A percentile compares a stretch with the other conserved stretches of the same genome.
These are phyloP conservation scores for Colletes latitarsis DNA, from an alignment of 1,140 invertebrate genomes.

Conservation along the genomic window DNA sequence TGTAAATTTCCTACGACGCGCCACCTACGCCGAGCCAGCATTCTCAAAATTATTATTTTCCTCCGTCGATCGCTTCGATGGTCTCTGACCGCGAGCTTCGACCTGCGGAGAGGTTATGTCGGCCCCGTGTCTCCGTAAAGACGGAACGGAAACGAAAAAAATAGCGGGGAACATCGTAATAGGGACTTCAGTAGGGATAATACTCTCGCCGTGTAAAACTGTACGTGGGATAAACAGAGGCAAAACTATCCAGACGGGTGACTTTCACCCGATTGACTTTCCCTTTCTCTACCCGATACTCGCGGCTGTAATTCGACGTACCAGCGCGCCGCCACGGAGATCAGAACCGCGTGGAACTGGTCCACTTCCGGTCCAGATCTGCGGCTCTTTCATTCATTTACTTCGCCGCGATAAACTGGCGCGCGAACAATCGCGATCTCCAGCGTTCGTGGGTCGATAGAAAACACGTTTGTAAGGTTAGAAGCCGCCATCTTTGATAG, in stretches of 20 bases:
- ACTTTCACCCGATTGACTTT: conserved; percentile 73
- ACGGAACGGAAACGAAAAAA: background rate
- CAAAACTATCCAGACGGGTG: conserved; percentile 58
- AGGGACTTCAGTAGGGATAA: background rate
- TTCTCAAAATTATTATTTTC: too few relatives aligned
- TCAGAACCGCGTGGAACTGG: background rate
- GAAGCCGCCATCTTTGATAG: too few relatives aligned
- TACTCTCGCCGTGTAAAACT: conserved; percentile 36
- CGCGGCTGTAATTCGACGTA: conserved; percentile 49
- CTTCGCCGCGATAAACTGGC: background rate
- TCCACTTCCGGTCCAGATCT: background rate
- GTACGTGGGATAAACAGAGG: conserved; percentile 43
- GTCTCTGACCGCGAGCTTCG: too few relatives aligned
- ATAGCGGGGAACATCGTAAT: background rate
- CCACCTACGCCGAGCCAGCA: too few relatives aligned
- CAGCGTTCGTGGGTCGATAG: too few relatives aligned
- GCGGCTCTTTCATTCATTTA: background rate
- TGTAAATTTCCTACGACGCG: too few relatives aligned
- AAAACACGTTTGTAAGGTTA: too few relatives aligned
- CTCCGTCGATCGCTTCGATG: too few relatives aligned
- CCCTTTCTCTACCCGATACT: conserved; percentile 70
- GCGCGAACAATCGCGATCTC: background rate
- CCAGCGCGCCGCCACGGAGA: background rate
- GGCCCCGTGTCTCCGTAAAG: too few relatives aligned
- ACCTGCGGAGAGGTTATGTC: too few relatives aligned